Conservation (phyloP, 1,140 invertebrate genomes). For the Mesaphorura yosii region DNA sequence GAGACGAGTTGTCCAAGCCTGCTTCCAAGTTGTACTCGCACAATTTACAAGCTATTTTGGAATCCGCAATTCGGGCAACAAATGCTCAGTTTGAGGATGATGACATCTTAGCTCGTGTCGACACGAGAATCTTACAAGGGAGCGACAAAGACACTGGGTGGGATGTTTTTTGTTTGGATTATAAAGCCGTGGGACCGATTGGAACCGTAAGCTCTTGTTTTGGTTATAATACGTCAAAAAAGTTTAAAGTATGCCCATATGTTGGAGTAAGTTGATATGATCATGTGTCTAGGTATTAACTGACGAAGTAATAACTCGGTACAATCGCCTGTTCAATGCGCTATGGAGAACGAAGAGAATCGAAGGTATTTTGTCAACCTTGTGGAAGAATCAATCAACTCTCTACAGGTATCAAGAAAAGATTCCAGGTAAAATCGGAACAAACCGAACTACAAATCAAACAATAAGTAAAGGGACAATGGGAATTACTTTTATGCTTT, state of each 20-base stretch:
- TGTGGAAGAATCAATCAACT: slow-evolving; percentile 77
- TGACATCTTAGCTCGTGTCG: slow-evolving; percentile 74
- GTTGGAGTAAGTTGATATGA: too few relatives aligned
- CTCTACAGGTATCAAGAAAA: slow-evolving; percentile 57
- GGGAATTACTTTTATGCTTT: slow-evolving; percentile 28
- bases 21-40: slow-evolving; percentile 75
- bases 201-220: slow-evolving; percentile 57
- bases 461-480: too few relatives aligned
- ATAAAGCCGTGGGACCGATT: slow-evolving; percentile 84
- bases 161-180: slow-evolving; percentile 90
- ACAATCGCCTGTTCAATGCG: slow-evolving; percentile 79
- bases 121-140: slow-evolving; percentile 67
- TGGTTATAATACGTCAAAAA: slow-evolving; percentile 1
- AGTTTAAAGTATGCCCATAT: too few relatives aligned
- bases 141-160: slow-evolving; percentile 79
- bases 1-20: slow-evolving; percentile 77
- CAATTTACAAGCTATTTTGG: slow-evolving; percentile 76
- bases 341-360: slow-evolving; percentile 90
- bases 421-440: slow-evolving; percentile 44
- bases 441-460: too few relatives aligned
- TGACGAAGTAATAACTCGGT: slow-evolving; percentile 62
- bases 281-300: slow-evolving; percentile 61
- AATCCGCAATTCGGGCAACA: slow-evolving; percentile 83
- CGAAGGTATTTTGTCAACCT: slow-evolving; percentile 74
- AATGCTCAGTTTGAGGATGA: slow-evolving; percentile 87